Evolutionary conservation across 1,140 invertebrate genomes (phyloP), one percentile per base, ranked within the genome.

Genomic region (Condylostylus longicornis): DNA sequence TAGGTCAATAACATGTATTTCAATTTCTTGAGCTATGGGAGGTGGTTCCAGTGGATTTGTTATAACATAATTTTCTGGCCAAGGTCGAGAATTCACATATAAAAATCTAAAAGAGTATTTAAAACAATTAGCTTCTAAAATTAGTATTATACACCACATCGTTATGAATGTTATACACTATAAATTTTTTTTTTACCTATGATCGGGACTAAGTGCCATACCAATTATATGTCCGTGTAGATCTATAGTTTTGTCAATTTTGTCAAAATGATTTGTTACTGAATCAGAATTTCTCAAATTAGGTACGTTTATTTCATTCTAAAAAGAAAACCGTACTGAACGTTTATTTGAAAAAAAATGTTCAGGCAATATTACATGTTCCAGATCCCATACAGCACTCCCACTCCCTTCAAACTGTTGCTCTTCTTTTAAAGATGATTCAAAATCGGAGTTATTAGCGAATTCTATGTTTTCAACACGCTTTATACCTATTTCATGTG

Each of bases 21-120:
- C 85, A 37, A 89, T 88, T 66, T 89, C 82, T 62, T 86, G 80
- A n/a, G 85, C 83, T 47, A 89, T 85, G 0, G 83, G 83, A 3
- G 85, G 85, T 21, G 85, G 84, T 50, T 79, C 71, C 10, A 86
- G 59, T 0, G 82, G 79, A 67, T 86, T 79, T 5, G 71, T 71
- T 42, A 89, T 87, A 12, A 67, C 62, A 52, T 82, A 87, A 36
- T 75, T 75, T 46, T 75, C 65, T 2, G 84, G 85, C 86, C 86
- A 90, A 1, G 83, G 79, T 40, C 85, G 69, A 46, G 79, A 79
- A 54, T 89, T 89, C 1, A 89, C 84, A 61, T 88, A 90, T 8
- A 90, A 58, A 58, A 82, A 89, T 47, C 83, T 73, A 20, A n/a
- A n/a, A n/a, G n/a, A n/a, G n/a, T n/a, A n/a, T n/a, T n/a, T n/a